phyloP scores from a whole-genome alignment of 2,888 invertebrate genomes.

The Metallyticus violacea region DNA sequence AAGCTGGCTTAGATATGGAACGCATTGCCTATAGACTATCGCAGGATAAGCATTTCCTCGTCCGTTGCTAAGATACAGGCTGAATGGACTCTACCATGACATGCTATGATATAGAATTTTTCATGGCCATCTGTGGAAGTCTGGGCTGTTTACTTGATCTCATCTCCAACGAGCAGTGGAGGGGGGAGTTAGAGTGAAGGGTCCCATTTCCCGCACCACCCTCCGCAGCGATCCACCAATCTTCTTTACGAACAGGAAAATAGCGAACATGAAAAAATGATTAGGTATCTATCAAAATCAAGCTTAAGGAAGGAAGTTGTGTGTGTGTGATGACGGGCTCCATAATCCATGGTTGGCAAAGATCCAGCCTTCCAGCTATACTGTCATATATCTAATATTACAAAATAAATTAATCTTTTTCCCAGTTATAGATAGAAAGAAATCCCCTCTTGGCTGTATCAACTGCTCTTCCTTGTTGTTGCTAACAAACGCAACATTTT shows the following conservation, averaged over 20 bases:
- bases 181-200: too few species aligned
- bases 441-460: background rate
- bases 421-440: background rate
- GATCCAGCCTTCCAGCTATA: background rate
- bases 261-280: background rate
- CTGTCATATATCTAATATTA: background rate
- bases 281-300: background rate
- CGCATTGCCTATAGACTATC: too few species aligned
- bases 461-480: background rate
- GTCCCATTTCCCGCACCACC: too few species aligned
- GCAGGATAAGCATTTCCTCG: too few species aligned
- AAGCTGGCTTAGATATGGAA: too few species aligned
- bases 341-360: background rate
- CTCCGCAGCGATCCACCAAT: background rate
- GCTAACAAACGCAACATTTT: background rate
- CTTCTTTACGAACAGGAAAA: background rate
- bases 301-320: background rate
- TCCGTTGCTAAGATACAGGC: background rate
- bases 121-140: background rate
- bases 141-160: background rate
- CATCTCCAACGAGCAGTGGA: background rate
- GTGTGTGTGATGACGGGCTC: background rate
- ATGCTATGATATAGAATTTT: too few species aligned
- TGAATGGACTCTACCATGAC: too few species aligned
- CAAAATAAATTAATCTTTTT: background rate